phyloP scores from a whole-genome alignment of 2,113 vertebrate genomes.

The Pterocles orientalis region DNA sequence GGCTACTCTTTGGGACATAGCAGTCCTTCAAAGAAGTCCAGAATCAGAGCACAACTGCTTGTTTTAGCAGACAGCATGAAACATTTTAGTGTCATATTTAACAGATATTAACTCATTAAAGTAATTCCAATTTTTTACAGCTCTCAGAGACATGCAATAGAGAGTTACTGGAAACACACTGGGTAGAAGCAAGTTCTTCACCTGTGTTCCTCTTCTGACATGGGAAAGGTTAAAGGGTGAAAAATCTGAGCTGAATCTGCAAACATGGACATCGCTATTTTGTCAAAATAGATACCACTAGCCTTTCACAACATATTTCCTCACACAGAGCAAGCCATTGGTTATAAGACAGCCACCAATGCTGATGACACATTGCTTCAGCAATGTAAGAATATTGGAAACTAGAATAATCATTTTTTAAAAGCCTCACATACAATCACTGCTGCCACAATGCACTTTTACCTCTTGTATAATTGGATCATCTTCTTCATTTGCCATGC shows the following conservation, averaged over 20 bases:
- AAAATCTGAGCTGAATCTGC: neutral
- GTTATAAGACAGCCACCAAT: neutral
- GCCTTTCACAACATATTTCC: neutral
- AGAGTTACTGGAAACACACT: neutral
- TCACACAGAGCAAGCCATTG: neutral
- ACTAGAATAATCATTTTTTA: neutral
- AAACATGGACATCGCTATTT: neutral
- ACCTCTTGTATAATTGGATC: slow-evolving; percentile 98
- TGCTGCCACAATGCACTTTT: neutral
- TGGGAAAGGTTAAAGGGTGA: neutral
- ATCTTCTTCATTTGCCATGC: slow-evolving; percentile 97
- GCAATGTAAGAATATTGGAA: neutral
- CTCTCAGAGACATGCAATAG: neutral
- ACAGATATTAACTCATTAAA: neutral
- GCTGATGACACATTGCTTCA: neutral
- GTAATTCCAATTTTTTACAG: neutral
- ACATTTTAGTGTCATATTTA: neutral
- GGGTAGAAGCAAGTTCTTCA: neutral
- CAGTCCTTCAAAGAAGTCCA: neutral
- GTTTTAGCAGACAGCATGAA: neutral
- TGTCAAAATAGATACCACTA: neutral
- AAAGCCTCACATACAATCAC: neutral
- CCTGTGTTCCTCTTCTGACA: neutral
- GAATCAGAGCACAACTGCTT: neutral
- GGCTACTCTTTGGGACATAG: neutral